Evolutionary conservation across 2,797 vertebrate species (phyloP), one percentile per base, ranked within the genome.

Genomic region (Melanotaenia trifasciata): DNA sequence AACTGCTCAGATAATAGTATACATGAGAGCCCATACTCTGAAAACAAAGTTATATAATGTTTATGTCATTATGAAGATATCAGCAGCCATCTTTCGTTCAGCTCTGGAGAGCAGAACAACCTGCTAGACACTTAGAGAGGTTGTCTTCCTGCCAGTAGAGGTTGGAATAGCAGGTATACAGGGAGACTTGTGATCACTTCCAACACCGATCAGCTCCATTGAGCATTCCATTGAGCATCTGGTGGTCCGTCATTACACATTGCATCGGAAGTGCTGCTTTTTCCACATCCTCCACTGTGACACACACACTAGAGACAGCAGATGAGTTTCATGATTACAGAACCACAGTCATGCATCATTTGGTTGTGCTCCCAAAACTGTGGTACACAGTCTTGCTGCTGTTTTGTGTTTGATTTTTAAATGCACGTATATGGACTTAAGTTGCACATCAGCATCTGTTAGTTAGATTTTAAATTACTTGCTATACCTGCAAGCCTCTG

Each of bases 221-320:
- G 89, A 89, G 85, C 89, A 71, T 89, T 88, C 81, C 83, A 84
- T 83, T 76, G 81, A 92, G 86, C 87, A 92, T 91, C 90, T 91
- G 90, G 86, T 64, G 54, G 78, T 77, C 84, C 59, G 53, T 88
- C 85, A 80, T 91, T 89, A 87, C 64, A 57, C 82, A 72, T 64
- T 77, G 85, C 81, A 81, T 88, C 80, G 86, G 74, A 90, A 90
- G 86, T 90, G 80, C 75, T 73, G 81, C 85, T 88, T 78, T 89
- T 87, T 28, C 76, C 80, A 70, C 80, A 74, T 71, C 58, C 71
- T 86, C 72, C 68, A 70, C 83, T 80, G 75, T 79, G 88, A 79
- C 79, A 87, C 87, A 78, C 81, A 40, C 90, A 84, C 82, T 8
- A 67, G 86, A 85, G 87, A 90, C 64, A 61, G 53, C 2, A 59